Evolutionary conservation across 2,113 vertebrate species (phyloP).

Genomic region (Archocentrus centrarchus): DNA sequence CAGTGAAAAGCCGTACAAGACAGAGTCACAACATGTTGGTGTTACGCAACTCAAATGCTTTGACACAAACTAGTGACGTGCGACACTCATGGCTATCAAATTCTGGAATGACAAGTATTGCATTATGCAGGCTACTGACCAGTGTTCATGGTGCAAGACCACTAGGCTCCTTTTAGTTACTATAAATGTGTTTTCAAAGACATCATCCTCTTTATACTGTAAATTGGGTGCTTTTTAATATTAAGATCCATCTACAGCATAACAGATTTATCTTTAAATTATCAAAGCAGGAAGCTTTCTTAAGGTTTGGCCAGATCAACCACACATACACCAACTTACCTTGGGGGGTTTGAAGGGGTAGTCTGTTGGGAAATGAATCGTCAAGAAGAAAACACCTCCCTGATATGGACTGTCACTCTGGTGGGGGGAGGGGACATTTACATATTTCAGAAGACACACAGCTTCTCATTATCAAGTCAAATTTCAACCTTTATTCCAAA

Average conservation of each 20-base stretch:
- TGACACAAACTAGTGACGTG: not conserved
- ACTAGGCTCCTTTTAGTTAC: not conserved
- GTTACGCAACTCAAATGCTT: conserved; percentile 13
- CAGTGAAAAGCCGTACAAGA: not conserved
- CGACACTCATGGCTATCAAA: not conserved
- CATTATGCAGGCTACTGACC: not conserved
- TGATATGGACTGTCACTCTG: conserved; percentile 85
- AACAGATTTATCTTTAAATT: not conserved
- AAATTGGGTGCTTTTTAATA: not conserved
- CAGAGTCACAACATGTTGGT: not conserved
- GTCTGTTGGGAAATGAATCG: conserved; percentile 86
- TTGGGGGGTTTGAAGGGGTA: conserved; percentile 88
- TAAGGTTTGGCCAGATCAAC: not conserved
- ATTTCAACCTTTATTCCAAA: conserved; percentile 27
- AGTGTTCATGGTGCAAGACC: not conserved
- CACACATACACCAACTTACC: conserved; percentile 50
- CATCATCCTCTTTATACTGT: not conserved
- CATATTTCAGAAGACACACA: conserved; percentile 6
- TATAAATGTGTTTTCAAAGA: not conserved
- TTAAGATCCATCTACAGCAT: not conserved
- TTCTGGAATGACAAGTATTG: conserved; percentile 35
- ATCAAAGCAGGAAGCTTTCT: not conserved
- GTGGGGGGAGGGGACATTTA: not conserved
- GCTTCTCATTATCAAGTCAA: conserved; percentile 33
- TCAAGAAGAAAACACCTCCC: conserved; percentile 86